phyloP scores from a whole-genome alignment of 2,888 invertebrate genomes.

The Tetropium fuscum region DNA sequence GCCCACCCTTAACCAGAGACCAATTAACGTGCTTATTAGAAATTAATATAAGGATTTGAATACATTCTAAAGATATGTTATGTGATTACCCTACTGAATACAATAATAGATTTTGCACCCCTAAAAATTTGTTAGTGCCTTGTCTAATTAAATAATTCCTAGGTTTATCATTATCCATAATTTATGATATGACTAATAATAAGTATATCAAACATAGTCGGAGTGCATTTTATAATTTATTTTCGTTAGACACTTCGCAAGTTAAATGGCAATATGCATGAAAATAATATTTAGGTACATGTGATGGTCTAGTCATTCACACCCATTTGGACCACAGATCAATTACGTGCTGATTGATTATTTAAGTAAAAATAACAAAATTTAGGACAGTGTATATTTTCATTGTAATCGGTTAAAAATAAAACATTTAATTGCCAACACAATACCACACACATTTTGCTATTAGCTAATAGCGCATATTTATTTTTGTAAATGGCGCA shows the following conservation, averaged over 20 bases:
- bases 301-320: slow-evolving; percentile 22
- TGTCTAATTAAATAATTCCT: no score
- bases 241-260: background rate
- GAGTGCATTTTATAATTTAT: slow-evolving; percentile 2
- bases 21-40: no score
- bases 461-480: slow-evolving; percentile 10
- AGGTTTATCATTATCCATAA: no score
- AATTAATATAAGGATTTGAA: no score
- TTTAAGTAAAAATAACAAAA: slow-evolving; percentile 28
- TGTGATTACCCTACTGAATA: no score
- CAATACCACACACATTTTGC: slow-evolving; percentile 26
- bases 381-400: slow-evolving; percentile 23
- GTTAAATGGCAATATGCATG: slow-evolving; percentile 10
- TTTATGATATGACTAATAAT: no score
- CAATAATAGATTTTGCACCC: no score
- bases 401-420: slow-evolving; percentile 23
- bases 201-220: no score
- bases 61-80: no score
- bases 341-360: slow-evolving; percentile 27
- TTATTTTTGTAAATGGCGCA: slow-evolving; percentile 14
- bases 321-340: slow-evolving; percentile 19
- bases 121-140: no score
- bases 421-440: slow-evolving; percentile 26
- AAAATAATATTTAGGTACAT: slow-evolving; percentile 7
- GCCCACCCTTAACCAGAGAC: no score